Evolutionary conservation across 2,797 vertebrate genomes (phyloP).

Genomic region (Balearica regulorum): DNA sequence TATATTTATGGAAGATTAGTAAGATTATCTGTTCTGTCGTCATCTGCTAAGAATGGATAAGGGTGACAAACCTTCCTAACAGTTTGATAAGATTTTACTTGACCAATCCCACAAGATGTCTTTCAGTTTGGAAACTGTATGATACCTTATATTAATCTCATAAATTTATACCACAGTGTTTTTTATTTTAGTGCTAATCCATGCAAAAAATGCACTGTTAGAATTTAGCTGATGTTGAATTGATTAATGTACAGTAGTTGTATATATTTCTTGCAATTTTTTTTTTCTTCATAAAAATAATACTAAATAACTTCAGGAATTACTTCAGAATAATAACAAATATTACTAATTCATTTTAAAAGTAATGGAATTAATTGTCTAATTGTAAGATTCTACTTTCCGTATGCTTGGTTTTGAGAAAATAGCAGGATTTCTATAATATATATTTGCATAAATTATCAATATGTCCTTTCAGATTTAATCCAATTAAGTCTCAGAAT

Average conservation of each 20-base stretch:
- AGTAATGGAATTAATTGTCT: neutral
- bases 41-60: neutral
- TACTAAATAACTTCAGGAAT: neutral
- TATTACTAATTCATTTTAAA: neutral
- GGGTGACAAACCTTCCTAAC: neutral
- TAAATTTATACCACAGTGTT: neutral
- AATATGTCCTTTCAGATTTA: neutral
- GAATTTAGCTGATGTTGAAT: neutral
- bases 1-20: neutral
- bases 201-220: neutral
- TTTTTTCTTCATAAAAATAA: neutral
- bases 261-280: neutral
- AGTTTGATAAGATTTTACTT: neutral
- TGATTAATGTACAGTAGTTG: neutral
- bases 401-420: neutral
- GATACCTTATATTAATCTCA: neutral
- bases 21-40: neutral
- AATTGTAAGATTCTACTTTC: neutral
- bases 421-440: neutral
- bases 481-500: neutral
- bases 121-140: neutral
- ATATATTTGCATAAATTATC: neutral
- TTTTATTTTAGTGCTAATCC: neutral
- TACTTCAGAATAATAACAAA: neutral
- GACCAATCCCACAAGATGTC: neutral